Conservation (phyloP, 2,797 vertebrate species). For the Melanogrammus aeglefinus region DNA sequence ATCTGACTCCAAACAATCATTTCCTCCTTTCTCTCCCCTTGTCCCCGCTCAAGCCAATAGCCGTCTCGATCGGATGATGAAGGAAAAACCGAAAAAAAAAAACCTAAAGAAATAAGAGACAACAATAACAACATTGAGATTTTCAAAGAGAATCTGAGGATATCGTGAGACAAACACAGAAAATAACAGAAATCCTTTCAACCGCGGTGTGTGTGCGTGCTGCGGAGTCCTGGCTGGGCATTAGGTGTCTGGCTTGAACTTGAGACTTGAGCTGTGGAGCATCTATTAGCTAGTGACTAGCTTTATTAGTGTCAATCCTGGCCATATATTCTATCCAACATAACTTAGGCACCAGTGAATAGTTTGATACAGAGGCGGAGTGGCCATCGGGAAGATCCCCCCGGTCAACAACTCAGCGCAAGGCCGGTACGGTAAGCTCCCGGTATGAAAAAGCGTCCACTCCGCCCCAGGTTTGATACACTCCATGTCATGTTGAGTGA, state of each 20-base stretch:
- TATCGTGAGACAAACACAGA: conserved; percentile 47
- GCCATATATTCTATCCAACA: not conserved
- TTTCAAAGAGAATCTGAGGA: conserved; percentile 59
- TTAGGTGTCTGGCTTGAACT: conserved; percentile 60
- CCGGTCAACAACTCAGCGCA: no score
- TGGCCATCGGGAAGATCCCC: no score
- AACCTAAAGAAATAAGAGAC: no score
- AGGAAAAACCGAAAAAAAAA: conserved; percentile 19
- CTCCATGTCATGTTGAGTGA: no score
- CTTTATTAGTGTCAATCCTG: conserved; percentile 68
- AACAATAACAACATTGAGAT: not conserved
- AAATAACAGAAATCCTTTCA: conserved; percentile 34
- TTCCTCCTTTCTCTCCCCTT: conserved; percentile 41
- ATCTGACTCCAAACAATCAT: conserved; percentile 71
- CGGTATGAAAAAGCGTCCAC: no score
- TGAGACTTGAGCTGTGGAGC: conserved; percentile 36
- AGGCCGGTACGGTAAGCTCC: no score
- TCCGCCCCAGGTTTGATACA: no score
- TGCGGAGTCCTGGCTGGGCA: conserved; percentile 16
- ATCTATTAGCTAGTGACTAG: conserved; percentile 58
- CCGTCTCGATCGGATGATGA: conserved; percentile 51
- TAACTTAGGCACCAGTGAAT: no score
- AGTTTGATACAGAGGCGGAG: no score
- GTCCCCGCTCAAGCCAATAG: conserved; percentile 50
- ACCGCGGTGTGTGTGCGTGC: conserved; percentile 43